Evolutionary conservation across 2,888 invertebrate species (phyloP), one percentile per base, ranked within the genome.

Genomic region (Parasteatoda lunata): DNA sequence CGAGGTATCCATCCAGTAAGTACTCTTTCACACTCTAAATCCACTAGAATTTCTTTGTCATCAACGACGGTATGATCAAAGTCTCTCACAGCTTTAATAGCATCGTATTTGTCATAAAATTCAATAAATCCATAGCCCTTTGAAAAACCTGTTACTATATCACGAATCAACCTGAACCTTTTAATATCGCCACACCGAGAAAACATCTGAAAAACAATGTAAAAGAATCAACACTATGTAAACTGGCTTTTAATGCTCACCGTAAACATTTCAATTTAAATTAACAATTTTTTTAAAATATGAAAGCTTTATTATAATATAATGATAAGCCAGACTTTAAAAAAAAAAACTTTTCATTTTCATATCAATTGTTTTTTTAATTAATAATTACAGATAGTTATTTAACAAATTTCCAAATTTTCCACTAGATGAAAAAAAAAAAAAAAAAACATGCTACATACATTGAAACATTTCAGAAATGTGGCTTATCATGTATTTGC

Each of bases 111-210:
- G 48, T 93, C 93, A 89, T 94, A 94, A 92, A 94, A 97, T 92
- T 97, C 97, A n/a, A 97, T 93, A 92, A 97, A 97, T 0, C 95
- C 97, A 91, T 97, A 97, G 79, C 96, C 94, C 91, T 95, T 95
- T 0, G 96, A 96, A 90, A 94, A 94, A 0, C 96, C 96, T 0
- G 97, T 97, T 0, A 97, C 95, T 75, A 97, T 94, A 91, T 97
- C 96, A 90, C 94, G 94, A 4, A 97, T 93, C 80, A 97, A 90
- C 81, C 94, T 92, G 91, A 95, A 93, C 89, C 93, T 92, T 90
- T 94, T 91, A 88, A 96, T 93, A 91, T 94, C 93, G 11, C 96
- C 95, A 93, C 93, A 95, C 91, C 94, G 94, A 89, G 93, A 93
- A 92, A 95, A 90, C 47, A 77, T 54, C 90, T 90, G 66, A 15